These are phyloP conservation scores for Enteromius thamalakanensis DNA, from an alignment of 2,797 vertebrate species.

Conservation along the genomic window DNA sequence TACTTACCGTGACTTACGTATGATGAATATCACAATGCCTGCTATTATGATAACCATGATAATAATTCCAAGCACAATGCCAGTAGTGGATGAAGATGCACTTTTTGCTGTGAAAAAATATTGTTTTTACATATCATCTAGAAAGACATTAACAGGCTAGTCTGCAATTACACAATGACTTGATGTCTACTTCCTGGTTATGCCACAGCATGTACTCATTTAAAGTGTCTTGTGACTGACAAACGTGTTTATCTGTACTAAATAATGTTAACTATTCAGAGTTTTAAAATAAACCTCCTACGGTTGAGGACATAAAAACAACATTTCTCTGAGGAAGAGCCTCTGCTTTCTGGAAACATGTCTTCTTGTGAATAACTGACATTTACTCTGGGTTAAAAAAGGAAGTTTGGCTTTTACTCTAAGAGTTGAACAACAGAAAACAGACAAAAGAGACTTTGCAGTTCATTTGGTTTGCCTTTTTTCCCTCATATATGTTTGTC, in stretches of 20 bases:
- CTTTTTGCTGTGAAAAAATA: constrained; percentile 6
- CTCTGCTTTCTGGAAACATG: background rate
- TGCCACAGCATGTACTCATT: background rate
- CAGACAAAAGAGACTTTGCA: background rate
- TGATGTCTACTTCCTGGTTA: background rate
- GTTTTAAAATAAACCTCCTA: background rate
- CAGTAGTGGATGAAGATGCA: background rate
- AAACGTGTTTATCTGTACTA: too few relatives aligned
- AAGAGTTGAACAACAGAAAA: background rate
- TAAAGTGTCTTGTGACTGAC: background rate
- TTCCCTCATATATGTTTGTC: background rate
- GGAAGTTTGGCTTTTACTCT: background rate
- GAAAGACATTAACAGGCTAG: background rate
- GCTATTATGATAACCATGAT: constrained; percentile 27
- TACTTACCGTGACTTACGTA: background rate
- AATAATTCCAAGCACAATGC: constrained; percentile 42
- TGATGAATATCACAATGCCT: background rate
- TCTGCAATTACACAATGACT: background rate
- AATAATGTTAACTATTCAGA: too few relatives aligned
- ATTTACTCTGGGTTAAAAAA: background rate
- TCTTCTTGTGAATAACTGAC: background rate
- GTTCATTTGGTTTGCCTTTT: background rate
- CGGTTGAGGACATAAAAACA: background rate
- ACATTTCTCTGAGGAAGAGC: constrained; percentile 12
- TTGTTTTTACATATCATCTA: background rate